phyloP scores from a whole-genome alignment of 2,113 vertebrate genomes.

The Typhlomys cinereus region DNA sequence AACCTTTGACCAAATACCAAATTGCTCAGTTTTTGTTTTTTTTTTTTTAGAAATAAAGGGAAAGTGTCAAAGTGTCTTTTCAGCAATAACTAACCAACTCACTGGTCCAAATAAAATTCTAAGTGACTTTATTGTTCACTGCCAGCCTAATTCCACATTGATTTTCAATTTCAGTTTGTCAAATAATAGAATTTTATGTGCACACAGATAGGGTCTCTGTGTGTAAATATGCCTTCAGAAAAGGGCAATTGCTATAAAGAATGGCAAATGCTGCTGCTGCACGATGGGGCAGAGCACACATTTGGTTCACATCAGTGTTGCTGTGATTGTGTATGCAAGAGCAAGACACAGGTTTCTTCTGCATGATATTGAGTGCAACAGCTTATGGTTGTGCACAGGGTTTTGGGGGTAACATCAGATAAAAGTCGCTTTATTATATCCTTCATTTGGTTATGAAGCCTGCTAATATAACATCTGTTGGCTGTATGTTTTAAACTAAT shows the following conservation, averaged over 20 bases:
- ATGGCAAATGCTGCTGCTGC: not conserved
- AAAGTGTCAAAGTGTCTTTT: constrained; percentile 45
- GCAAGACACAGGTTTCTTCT: not conserved
- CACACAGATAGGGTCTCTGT: constrained; percentile 43
- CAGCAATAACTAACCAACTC: constrained; percentile 20
- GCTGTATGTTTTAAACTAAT: constrained; percentile 86
- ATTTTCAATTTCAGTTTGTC: constrained; percentile 58
- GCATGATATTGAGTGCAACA: not conserved
- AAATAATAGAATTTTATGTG: constrained; percentile 51
- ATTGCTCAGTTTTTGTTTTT: constrained; percentile 56
- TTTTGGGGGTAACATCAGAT: constrained; percentile 14
- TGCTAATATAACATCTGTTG: constrained; percentile 82
- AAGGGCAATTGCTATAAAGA: not conserved
- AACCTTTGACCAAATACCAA: constrained; percentile 66
- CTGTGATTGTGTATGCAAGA: not conserved
- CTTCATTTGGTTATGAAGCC: constrained; percentile 66
- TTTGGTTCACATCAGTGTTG: constrained; percentile 15
- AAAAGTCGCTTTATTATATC: constrained; percentile 51
- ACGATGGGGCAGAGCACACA: not conserved
- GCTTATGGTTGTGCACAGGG: not conserved
- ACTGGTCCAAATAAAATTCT: constrained; percentile 37
- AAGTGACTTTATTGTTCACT: not conserved
- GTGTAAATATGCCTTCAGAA: constrained; percentile 15
- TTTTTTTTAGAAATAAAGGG: constrained; percentile 60
- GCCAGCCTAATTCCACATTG: constrained; percentile 32